These are phyloP conservation scores for Pangasius krempfi DNA, from an alignment of 2,797 vertebrate genomes.

Conservation along the genomic window DNA sequence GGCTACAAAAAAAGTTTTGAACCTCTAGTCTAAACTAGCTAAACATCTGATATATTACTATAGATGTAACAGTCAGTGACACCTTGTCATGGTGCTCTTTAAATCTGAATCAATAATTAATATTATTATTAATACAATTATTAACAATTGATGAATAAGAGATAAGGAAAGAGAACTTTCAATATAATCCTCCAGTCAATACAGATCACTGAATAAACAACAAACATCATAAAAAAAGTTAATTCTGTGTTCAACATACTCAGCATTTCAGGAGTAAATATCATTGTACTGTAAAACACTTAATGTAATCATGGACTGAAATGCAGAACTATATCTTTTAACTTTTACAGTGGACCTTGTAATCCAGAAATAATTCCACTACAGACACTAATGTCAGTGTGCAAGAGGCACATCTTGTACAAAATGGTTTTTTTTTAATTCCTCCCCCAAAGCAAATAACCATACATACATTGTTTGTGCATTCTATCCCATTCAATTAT, in stretches of 20 bases:
- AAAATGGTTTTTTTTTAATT: background rate
- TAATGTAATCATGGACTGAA: background rate
- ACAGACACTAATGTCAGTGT: background rate
- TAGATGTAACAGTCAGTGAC: background rate
- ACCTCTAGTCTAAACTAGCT: background rate
- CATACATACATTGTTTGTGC: background rate
- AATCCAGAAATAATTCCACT: background rate
- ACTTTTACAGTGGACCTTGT: background rate
- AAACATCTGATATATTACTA: background rate
- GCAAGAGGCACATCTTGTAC: background rate
- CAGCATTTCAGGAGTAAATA: background rate
- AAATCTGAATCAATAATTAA: background rate
- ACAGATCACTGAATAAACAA: background rate
- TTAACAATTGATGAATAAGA: background rate
- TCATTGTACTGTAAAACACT: background rate
- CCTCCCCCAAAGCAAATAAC: background rate
- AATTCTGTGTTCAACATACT: background rate
- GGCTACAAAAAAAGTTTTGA: background rate
- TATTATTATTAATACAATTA: background rate
- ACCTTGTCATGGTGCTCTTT: background rate
- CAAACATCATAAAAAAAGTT: no score
- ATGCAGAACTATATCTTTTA: background rate
- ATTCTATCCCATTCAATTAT: background rate
- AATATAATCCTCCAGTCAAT: background rate
- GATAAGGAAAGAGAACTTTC: background rate